Evolutionary conservation across 2,888 invertebrate species (phyloP), one percentile per base, ranked within the genome.

Genomic region (Eledone cirrhosa): DNA sequence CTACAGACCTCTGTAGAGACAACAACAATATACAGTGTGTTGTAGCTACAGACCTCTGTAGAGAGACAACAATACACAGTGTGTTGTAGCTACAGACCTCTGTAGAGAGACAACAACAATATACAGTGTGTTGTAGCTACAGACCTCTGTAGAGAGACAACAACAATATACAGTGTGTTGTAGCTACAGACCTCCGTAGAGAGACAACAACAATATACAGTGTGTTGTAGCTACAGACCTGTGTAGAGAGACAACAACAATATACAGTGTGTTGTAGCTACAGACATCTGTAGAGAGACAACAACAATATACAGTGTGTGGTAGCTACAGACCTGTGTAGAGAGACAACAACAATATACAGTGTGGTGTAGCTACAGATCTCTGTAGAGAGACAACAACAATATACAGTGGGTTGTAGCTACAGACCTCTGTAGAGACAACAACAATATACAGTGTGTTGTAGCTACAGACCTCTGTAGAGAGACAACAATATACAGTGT

Each of bases 1-100:
- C n/a, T 86, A 86, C 41, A 87, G 81, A 19, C 86, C 86, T 78
- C 87, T 87, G 83, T 16, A 82, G 83, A n/a, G 48, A 31, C n/a
- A 11, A 41, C 41, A 41, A 3, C 41, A 41, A n/a, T n/a, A n/a
- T n/a, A n/a, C n/a, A n/a, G n/a, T n/a, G n/a, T n/a, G n/a, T n/a
- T n/a, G n/a, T n/a, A n/a, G n/a, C n/a, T 86, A 86, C 41, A 87
- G 81, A 19, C 86, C 86, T 78, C 87, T 87, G 83, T 16, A 82
- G 83, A n/a, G 48, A 31, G 41, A 41, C 41, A 41, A 3, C 41
- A 41, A n/a, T n/a, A n/a, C n/a, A n/a, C n/a, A n/a, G n/a, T n/a
- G n/a, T n/a, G n/a, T n/a, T n/a, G n/a, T n/a, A n/a, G n/a, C n/a
- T 86, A 86, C 41, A 87, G 81, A 19, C 86, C 86, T 78, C 87